Evolutionary conservation across 2,113 vertebrate genomes (phyloP), one percentile per base, ranked within the genome.

Genomic region (Rhipidura dahli): DNA sequence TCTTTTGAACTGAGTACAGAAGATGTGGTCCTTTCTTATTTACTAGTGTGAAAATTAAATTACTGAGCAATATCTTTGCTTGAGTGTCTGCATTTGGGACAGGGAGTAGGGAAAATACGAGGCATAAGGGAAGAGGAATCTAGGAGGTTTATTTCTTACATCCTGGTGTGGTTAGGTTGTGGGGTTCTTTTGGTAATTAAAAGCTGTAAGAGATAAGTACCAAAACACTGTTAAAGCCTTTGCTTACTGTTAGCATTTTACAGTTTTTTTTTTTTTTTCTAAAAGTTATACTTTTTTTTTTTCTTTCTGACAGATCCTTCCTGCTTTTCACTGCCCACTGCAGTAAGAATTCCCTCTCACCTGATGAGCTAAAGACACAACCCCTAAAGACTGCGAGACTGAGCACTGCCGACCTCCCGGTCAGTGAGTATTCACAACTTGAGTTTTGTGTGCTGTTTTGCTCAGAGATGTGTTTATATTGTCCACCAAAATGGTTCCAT

Each of bases 371-470:
- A 40, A 39, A 87, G 91, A 75, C 68, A 56, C 12, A 10, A 39
- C 44, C 89, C 27, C 4, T 33, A 35, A 71, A 30, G 7, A 30
- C 42, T 20, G 47, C 60, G 9, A 68, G 93, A 47, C 5, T 20
- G 57, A 33, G 44, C 90, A 1, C 24, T n/a, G 40, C 83, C 12
- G 5, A 56, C n/a, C 78, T 64, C 49, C 69, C 3, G 54, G 83
- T 76, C 33, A 76, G 98, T 98, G 94, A 98, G 98, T 98, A 93
- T 79, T 72, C 87, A 42, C 66, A 60, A 13, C 89, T 71, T 39
- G 28, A 33, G 11, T 50, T 84, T 40, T 40, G 30, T 84, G 9
- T 77, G 87, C 91, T 91, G 61, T 53, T 94, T 90, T 71, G 30
- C 49, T 50, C 84, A 14, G 22, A 76, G 45, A 72, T 91, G 65